Conservation (phyloP, 2,797 vertebrate genomes). For the Siniperca undulata region DNA sequence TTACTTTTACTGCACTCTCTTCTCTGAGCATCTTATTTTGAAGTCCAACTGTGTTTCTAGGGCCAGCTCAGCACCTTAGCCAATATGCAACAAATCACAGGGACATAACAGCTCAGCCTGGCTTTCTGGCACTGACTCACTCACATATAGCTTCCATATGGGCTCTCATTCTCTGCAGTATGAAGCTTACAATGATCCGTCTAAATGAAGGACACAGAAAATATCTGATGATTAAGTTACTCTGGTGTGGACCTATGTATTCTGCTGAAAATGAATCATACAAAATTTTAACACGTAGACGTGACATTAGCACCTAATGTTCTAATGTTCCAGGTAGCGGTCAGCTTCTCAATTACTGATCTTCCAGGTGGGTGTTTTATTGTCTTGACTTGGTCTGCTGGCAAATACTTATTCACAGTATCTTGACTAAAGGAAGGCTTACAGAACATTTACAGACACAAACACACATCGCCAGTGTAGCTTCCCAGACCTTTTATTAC, state of each 20-base stretch:
- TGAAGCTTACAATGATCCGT: not conserved
- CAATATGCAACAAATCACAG: slow-evolving; percentile 1
- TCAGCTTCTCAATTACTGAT: not conserved
- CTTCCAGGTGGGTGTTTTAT: not conserved
- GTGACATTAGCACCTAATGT: not conserved
- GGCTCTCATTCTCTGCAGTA: not conserved
- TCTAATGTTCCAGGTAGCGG: not conserved
- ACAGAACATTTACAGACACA: not conserved
- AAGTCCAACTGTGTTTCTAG: not conserved
- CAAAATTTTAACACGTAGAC: not conserved
- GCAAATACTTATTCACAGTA: not conserved
- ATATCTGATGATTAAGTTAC: not conserved
- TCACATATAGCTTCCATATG: not conserved
- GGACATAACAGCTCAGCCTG: not conserved
- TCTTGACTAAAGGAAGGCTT: not conserved
- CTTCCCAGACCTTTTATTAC: too few species aligned
- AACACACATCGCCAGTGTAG: not conserved
- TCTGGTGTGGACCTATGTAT: too few species aligned
- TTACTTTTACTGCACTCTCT: not conserved
- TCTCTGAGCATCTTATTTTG: not conserved
- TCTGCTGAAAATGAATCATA: not conserved
- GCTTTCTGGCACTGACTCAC: not conserved
- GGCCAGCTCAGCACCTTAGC: not conserved
- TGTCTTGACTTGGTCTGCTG: not conserved
- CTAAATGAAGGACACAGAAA: not conserved